phyloP scores from a whole-genome alignment of 1,140 invertebrate species.

The Belonocnema kinseyi region DNA sequence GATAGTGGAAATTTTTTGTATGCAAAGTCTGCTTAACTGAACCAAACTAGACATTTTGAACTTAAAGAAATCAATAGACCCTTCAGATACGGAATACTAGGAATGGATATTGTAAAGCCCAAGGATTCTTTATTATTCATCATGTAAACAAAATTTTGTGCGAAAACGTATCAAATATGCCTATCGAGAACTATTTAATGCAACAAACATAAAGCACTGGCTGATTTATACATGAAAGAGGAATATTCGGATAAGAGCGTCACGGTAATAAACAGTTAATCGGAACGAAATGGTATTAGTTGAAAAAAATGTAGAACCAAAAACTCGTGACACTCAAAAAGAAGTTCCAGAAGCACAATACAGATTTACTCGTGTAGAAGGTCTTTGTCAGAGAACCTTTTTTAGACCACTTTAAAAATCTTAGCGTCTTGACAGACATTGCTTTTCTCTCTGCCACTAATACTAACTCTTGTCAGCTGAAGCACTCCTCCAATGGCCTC shows the following conservation, averaged over 20 bases:
- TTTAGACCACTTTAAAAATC: too few relatives aligned
- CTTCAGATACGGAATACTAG: conserved; percentile 51
- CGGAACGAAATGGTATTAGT: not conserved
- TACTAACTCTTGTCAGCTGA: too few relatives aligned
- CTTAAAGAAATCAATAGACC: conserved; percentile 13
- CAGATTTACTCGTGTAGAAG: too few relatives aligned
- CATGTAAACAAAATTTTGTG: conserved; percentile 68
- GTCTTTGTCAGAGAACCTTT: too few relatives aligned
- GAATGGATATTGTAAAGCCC: conserved; percentile 54
- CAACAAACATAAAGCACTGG: conserved; percentile 60
- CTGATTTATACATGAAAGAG: conserved; percentile 52
- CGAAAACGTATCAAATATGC: conserved; percentile 67
- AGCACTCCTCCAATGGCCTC: too few relatives aligned
- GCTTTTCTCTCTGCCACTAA: too few relatives aligned
- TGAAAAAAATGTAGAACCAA: too few relatives aligned
- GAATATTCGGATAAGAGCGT: conserved; percentile 52
- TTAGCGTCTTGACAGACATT: too few relatives aligned
- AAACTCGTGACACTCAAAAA: too few relatives aligned
- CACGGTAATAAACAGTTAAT: too few relatives aligned
- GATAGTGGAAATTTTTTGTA: conserved; percentile 52
- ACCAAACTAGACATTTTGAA: conserved; percentile 35
- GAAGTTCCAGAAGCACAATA: too few relatives aligned
- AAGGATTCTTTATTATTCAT: conserved; percentile 64
- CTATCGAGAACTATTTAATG: conserved; percentile 66
- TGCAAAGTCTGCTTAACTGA: conserved; percentile 31